These are phyloP conservation scores for Gracilinanus agilis DNA, from an alignment of 2,113 vertebrate genomes.

Conservation along the genomic window DNA sequence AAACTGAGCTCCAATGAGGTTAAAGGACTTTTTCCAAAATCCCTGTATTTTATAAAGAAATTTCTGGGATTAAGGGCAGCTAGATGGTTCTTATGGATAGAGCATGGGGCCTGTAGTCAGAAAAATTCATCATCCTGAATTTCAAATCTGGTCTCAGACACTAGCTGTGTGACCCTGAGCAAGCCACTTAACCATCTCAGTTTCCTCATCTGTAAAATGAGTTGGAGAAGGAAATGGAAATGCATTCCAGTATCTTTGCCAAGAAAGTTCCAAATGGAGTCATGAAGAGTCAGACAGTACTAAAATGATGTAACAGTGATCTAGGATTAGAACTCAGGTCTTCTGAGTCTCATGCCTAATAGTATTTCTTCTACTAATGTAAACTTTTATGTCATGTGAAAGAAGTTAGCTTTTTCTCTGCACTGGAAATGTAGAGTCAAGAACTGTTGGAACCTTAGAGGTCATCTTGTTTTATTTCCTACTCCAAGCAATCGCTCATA, in stretches of 20 bases:
- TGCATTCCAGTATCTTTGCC: too few species aligned
- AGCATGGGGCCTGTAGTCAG: too few species aligned
- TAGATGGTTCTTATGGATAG: background rate
- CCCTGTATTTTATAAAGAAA: fast-evolving
- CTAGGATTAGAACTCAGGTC: background rate
- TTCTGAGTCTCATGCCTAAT: background rate
- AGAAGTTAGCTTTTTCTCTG: background rate
- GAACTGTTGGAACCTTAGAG: background rate
- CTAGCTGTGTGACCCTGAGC: too few species aligned
- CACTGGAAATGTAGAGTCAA: background rate
- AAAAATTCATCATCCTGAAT: too few species aligned
- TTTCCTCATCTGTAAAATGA: too few species aligned
- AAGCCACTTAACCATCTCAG: too few species aligned
- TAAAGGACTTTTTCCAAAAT: background rate
- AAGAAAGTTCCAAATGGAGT: too few species aligned
- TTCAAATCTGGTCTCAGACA: too few species aligned
- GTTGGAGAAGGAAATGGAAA: too few species aligned
- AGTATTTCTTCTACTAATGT: background rate
- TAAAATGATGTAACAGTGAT: background rate
- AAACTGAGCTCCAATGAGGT: fast-evolving
- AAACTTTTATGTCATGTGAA: background rate
- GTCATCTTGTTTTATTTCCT: background rate
- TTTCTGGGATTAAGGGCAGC: background rate
- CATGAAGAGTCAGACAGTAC: too few species aligned
- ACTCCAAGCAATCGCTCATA: background rate